Evolutionary conservation across 2,888 invertebrate species (phyloP), one percentile per base, ranked within the genome.

Genomic region (Cephus pulcher): DNA sequence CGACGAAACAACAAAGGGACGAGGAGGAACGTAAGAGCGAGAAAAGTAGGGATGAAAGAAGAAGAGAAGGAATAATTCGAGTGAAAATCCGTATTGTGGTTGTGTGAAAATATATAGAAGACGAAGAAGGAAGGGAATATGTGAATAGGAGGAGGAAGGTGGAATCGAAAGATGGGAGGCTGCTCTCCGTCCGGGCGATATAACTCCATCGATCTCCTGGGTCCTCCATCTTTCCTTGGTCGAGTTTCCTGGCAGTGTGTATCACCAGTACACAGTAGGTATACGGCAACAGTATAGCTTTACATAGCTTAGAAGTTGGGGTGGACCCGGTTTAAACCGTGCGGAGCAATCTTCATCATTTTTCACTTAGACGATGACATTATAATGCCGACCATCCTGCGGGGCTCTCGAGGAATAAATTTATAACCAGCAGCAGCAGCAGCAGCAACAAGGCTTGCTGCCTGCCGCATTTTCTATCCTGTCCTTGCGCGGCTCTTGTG

Each of bases 181-280:
- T 56, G 56, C 15, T 40, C 15, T 37, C 12, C 40, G 40, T 12
- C 30, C 71, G 71, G 71, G 71, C 71, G 71, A 71, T 33, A 32
- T 40, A 40, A 40, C 75, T 73, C 77, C 80, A 71, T 32, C 71
- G 71, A 71, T 74, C 35, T 34, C 33, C n/a, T 35, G 74, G 32
- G 11, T 37, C 40, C 37, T 35, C 37, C 37, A n/a, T 74, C 35
- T 77, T 33, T 78, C 75, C 70, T 74, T 40, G 56, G 23, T 56
- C 56, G 56, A 23, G 23, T 56, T 56, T 23, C 23, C 56, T 56
- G 56, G 56, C 56, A 56, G 23, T 23, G 56, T 23, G 56, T 56
- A 23, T 9, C 56, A 23, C 35, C 35, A 3, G 35, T 12, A 1
- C 15, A 40, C 15, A 40, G 40, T 40, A 40, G 40, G 40, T 15